Conservation (phyloP, 2,888 invertebrate genomes). For the Barypeithes pellucidus region DNA sequence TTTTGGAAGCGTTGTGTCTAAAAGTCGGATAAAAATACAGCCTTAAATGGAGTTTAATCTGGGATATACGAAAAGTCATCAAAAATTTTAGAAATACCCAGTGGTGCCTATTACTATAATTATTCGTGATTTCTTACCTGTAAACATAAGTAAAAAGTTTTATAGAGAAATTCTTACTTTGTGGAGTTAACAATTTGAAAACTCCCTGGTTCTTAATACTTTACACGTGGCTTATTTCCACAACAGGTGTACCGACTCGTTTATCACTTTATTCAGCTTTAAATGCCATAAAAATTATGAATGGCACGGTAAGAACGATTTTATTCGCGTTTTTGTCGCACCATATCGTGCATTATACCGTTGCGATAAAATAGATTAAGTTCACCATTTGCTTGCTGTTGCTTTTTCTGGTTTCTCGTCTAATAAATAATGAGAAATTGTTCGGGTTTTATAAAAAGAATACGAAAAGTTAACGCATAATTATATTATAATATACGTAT, state of each 20-base stretch:
- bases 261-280: slow-evolving; percentile 40
- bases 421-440: slow-evolving; percentile 2
- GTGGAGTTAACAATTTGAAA: neutral
- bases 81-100: too few species aligned
- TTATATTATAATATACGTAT: too few species aligned
- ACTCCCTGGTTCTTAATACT: slow-evolving; percentile 22
- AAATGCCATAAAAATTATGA: slow-evolving; percentile 43
- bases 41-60: too few species aligned
- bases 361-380: slow-evolving; percentile 37
- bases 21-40: too few species aligned
- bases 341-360: slow-evolving; percentile 34
- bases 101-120: too few species aligned
- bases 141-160: too few species aligned
- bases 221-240: slow-evolving; percentile 19
- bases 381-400: slow-evolving; percentile 36
- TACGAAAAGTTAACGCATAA: too few species aligned
- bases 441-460: neutral
- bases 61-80: too few species aligned
- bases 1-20: too few species aligned
- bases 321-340: slow-evolving; percentile 29
- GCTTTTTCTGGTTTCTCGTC: neutral
- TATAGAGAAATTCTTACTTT: too few species aligned
- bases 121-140: too few species aligned
- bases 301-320: slow-evolving; percentile 32
- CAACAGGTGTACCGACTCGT: slow-evolving; percentile 38